Evolutionary conservation across 2,888 invertebrate genomes (phyloP), one percentile per base, ranked within the genome.

Genomic region (Choristoneura rosaceana): DNA sequence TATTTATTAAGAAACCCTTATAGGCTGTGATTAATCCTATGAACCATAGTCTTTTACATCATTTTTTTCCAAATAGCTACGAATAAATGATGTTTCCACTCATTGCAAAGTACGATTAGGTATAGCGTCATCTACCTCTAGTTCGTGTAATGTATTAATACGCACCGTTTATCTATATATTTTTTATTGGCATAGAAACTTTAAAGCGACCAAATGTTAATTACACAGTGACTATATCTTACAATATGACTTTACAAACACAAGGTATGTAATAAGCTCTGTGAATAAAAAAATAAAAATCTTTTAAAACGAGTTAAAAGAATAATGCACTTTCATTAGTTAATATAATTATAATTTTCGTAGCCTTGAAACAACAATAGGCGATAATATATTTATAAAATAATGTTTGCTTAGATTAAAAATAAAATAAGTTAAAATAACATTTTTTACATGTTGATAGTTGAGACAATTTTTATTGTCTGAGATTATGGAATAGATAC

Each of bases 171-270:
- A 80, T 84, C 60, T 86, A 85, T 75, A 84, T 80, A 84, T 80
- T 90, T 34, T 70, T 91, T 90, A 91, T 91, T 91, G 82, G 89
- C 90, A 90, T 91, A 90, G 84, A 91, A 90, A 91, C 82, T 87
- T 88, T 87, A 90, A 71, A 92, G 91, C 91, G 82, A 85, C 82
- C 88, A 89, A 89, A 80, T 79, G 52, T 80, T 87, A 87, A 86
- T 87, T 88, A 90, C 85, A 88, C 84, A 85, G 81, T 88, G 88
- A 90, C 89, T 87, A 88, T 88, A 88, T 87, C 82, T 86, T 90
- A 89, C 89, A 91, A 82, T 87, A 89, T 88, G 88, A 87, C 79
- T 87, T 87, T 87, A 89, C 87, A 88, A 89, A 89, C 81, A 80
- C 78, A 84, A 61, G 47, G 61, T 71, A 55, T 58, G 50, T 75